Conservation (phyloP, 2,797 vertebrate genomes). For the Dallia pectoralis region DNA sequence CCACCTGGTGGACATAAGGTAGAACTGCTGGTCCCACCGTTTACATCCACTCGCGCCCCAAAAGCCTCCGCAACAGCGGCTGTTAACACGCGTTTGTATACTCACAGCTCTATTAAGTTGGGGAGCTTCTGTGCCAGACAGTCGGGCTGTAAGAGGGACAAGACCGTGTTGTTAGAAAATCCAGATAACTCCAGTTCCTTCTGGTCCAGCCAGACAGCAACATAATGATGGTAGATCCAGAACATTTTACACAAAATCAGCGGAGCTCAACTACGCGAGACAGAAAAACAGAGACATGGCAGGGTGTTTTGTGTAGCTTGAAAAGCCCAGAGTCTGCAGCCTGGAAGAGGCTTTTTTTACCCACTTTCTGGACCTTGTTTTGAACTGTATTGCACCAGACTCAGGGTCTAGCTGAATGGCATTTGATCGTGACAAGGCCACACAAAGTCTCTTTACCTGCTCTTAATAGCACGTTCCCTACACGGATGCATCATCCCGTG, state of each 20-base stretch:
- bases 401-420: too few relatives aligned
- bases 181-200: too few relatives aligned
- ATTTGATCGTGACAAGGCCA: too few relatives aligned
- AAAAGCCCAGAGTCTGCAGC: neutral
- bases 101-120: slow-evolving; percentile 88
- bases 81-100: neutral
- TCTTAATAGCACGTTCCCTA: too few relatives aligned
- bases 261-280: neutral
- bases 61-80: neutral
- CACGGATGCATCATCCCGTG: too few relatives aligned
- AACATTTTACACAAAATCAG: neutral
- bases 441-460: too few relatives aligned
- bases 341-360: neutral
- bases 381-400: too few relatives aligned
- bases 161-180: neutral
- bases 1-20: slow-evolving; percentile 47
- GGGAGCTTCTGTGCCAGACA: slow-evolving; percentile 97
- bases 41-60: neutral
- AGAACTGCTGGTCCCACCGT: slow-evolving; percentile 8
- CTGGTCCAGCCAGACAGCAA: too few relatives aligned
- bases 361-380: too few relatives aligned
- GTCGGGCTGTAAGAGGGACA: slow-evolving; percentile 83
- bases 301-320: neutral
- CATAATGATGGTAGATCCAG: too few relatives aligned
- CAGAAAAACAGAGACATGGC: neutral